phyloP scores from a whole-genome alignment of 2,113 vertebrate genomes.

The Phainopepla nitens region DNA sequence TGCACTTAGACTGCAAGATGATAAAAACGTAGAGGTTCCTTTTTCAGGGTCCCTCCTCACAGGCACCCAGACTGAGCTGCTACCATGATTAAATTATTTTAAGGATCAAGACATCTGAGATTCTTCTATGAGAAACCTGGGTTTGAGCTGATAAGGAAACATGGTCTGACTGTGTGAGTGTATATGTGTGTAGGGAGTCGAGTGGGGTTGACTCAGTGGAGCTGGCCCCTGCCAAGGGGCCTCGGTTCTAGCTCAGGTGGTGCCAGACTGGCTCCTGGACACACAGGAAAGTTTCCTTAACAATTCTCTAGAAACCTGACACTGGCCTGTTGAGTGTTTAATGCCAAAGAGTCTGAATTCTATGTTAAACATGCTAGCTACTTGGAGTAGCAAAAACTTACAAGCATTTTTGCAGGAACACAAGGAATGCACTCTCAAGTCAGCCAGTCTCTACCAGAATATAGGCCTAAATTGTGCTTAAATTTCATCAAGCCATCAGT shows the following conservation, averaged over 20 bases:
- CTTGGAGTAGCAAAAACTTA: not conserved
- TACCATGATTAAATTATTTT: not conserved
- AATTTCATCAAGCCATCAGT: not conserved
- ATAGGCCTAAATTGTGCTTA: not conserved
- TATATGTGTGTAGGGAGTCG: fast-evolving
- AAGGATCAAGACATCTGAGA: not conserved
- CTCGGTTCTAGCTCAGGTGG: fast-evolving
- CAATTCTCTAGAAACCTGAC: not conserved
- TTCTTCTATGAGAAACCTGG: not conserved
- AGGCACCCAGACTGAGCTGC: not conserved
- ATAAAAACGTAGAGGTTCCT: not conserved
- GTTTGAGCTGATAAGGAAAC: not conserved
- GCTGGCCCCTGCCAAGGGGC: not conserved
- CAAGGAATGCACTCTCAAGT: not conserved
- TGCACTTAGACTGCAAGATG: not conserved
- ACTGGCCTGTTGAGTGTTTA: not conserved
- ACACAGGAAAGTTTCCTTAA: not conserved
- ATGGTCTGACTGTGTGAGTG: not conserved
- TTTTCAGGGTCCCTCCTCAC: not conserved
- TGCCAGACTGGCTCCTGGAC: too few relatives aligned
- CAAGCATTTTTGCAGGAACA: not conserved
- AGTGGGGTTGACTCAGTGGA: not conserved
- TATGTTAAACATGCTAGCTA: not conserved
- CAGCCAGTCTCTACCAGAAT: not conserved
- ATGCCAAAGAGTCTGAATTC: not conserved